A percentile compares a stretch with the other conserved stretches of the same genome.
phyloP scores from a whole-genome alignment of 2,888 invertebrate genomes.

The Sinodicranocentrus sp. region DNA sequence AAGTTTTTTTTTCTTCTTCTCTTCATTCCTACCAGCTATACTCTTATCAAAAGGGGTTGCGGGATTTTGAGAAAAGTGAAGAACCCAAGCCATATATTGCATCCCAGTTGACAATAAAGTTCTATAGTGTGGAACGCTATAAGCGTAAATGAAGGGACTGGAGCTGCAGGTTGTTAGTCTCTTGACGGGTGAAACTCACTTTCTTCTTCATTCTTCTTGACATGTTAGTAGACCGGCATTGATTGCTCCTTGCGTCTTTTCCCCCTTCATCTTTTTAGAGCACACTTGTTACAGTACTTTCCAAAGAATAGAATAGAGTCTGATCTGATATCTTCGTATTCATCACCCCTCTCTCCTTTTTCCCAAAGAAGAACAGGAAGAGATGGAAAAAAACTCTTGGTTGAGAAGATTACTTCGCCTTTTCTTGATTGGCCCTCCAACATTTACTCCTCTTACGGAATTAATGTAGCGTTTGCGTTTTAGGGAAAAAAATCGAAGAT shows the following conservation, averaged over 20 bases:
- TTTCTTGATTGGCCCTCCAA: not conserved
- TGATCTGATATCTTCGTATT: no score
- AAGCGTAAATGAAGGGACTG: no score
- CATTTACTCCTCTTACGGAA: not conserved
- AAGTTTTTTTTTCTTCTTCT: no score
- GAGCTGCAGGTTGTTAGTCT: not conserved
- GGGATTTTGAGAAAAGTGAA: no score
- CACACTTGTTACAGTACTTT: slow-evolving; percentile 24
- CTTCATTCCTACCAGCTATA: no score
- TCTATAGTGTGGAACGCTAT: no score
- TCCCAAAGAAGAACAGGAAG: not conserved
- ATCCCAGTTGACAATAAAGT: no score
- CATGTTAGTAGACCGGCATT: not conserved
- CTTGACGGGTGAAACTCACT: slow-evolving; percentile 5
- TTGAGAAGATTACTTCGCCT: not conserved
- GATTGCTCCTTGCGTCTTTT: slow-evolving; percentile 6
- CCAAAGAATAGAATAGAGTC: not conserved
- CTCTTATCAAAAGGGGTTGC: no score
- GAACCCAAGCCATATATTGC: no score
- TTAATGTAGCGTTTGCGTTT: no score
- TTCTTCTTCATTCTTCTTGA: slow-evolving; percentile 6
- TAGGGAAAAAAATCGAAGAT: no score
- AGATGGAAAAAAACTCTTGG: not conserved
- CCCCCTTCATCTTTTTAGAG: slow-evolving; percentile 6
- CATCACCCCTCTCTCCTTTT: not conserved